Percentiles rank a stretch among this genome's conserved stretches.
phyloP scores from a whole-genome alignment of 2,888 invertebrate genomes.

The Mechanitis messenoides region DNA sequence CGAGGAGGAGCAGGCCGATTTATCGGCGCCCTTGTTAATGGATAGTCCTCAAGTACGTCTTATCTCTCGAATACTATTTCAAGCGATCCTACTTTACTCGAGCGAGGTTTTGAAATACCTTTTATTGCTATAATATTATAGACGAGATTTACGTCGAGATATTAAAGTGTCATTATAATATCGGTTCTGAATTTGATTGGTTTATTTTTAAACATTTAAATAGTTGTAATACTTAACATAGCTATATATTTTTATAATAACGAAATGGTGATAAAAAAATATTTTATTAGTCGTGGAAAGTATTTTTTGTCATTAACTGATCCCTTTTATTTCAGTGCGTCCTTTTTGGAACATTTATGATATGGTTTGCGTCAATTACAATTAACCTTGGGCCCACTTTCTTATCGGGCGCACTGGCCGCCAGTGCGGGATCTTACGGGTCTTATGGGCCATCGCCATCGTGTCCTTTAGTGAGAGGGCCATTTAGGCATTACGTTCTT shows the following conservation, averaged over 20 bases:
- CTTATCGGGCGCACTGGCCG: constrained; percentile 87
- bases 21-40: constrained; percentile 85
- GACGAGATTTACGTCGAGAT: too few relatives aligned
- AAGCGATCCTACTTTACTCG: too few relatives aligned
- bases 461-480: constrained; percentile 91
- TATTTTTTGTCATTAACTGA: background rate
- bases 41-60: constrained; percentile 83
- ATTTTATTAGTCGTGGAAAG: background rate
- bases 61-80: constrained; percentile 8
- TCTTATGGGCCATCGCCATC: constrained; percentile 84
- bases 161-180: too few relatives aligned
- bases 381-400: constrained; percentile 93
- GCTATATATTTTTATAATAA: too few relatives aligned
- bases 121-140: too few relatives aligned
- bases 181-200: background rate
- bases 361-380: constrained; percentile 94
- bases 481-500: constrained; percentile 91
- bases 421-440: constrained; percentile 83
- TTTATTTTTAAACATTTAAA: background rate
- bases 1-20: constrained; percentile 81
- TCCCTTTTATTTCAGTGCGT: constrained; percentile 82
- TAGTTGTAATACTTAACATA: too few relatives aligned
- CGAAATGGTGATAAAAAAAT: too few relatives aligned
- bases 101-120: too few relatives aligned
- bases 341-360: constrained; percentile 93